Evolutionary conservation across 1,140 invertebrate species (phyloP).

Genomic region (Ylistrum balloti): DNA sequence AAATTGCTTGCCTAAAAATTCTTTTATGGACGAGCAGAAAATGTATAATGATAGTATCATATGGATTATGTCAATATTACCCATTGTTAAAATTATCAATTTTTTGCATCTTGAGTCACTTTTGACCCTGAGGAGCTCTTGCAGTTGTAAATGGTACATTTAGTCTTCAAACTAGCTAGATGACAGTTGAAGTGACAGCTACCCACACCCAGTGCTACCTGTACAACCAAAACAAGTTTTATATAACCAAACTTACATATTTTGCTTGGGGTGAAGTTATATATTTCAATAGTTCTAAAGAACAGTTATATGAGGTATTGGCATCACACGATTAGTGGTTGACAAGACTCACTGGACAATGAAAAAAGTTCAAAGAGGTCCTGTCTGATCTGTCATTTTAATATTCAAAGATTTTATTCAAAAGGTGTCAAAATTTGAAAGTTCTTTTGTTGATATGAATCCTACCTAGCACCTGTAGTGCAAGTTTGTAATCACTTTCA

Average conservation of each 20-base stretch:
- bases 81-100: conserved; percentile 50
- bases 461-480: neutral
- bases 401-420: conserved; percentile 12
- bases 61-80: neutral
- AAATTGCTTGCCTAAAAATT: conserved; percentile 29
- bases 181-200: conserved; percentile 32
- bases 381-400: neutral
- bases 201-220: neutral
- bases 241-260: neutral
- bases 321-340: neutral
- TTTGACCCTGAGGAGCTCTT: neutral
- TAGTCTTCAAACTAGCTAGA: neutral
- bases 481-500: neutral
- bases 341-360: neutral
- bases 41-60: conserved; percentile 24
- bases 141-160: neutral
- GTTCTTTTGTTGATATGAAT: neutral
- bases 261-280: neutral
- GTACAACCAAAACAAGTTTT: conserved; percentile 20
- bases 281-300: neutral
- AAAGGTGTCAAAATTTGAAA: neutral
- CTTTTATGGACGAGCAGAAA: neutral
- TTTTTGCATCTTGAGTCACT: conserved; percentile 28
- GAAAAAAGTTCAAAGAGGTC: neutral
- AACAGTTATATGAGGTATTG: conserved; percentile 31